Evolutionary conservation across 2,888 invertebrate species (phyloP).

Genomic region (Nymphalis urticae): DNA sequence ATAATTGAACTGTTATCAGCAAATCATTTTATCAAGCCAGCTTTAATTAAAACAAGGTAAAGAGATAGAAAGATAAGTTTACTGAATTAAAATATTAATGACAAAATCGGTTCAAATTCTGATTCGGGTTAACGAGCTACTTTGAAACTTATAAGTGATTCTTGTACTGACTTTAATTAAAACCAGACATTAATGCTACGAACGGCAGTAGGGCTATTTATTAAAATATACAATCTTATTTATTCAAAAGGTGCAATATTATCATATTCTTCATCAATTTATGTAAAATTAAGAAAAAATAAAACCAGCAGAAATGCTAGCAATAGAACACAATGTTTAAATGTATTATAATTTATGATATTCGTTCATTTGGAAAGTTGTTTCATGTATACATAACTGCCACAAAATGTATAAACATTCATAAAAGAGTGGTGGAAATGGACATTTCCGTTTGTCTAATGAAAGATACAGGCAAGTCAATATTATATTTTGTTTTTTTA

Average conservation of each 20-base stretch:
- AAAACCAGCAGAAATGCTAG: no score
- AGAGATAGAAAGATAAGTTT: conserved; percentile 24
- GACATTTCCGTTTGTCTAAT: no score
- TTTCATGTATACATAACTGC: background rate
- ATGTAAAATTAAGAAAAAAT: no score
- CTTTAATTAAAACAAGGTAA: conserved; percentile 24
- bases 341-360: no score
- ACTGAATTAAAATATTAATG: conserved; percentile 33
- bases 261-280: no score
- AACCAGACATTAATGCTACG: conserved; percentile 20
- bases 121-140: conserved; percentile 35
- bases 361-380: background rate
- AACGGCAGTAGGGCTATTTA: conserved; percentile 4
- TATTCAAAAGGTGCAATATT: no score
- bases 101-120: conserved; percentile 33
- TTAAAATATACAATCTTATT: background rate
- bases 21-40: conserved; percentile 3
- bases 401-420: no score
- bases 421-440: no score
- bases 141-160: conserved; percentile 33
- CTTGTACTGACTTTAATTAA: conserved; percentile 35
- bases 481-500: no score
- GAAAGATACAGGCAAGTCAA: no score
- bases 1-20: background rate
- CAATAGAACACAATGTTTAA: background rate